Base-by-base conservation (phyloP, 1,140 invertebrate genomes). In the Sarcophaga peregrina region DNA sequence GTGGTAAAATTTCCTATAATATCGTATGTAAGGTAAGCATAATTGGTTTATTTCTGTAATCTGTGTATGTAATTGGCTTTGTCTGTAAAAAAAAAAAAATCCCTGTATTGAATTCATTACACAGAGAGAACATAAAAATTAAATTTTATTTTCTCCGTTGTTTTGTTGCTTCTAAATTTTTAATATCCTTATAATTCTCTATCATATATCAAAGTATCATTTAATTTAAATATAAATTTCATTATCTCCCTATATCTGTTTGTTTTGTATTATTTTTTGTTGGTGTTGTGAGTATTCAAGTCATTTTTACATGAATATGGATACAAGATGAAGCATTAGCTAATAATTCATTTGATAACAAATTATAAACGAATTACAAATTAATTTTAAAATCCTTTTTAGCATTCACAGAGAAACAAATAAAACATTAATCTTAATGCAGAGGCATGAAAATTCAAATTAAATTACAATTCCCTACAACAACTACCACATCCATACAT, bases 281-380 rank as follows among this genome's bases (percentile, higher is more conserved):
- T 58, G 13, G 54, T 58, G 54, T 58, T n/a, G 15, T n/a, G 7
- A 15, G 13, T 58, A 58, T 58, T 58, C 15, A 37, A 37, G 25
- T 37, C 25, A 37, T 37, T 37, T 37, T 37, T 37, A 37, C 4
- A 37, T 37, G 25, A 37, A 37, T 37, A 37, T 37, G 25, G 25
- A 37, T 37, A 37, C 1, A 37, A 37, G 25, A 37, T 2, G 25
- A 37, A 37, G 25, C 20, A 68, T 68, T 68, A 68, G 62, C 62
- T 68, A 68, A 68, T 68, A 68, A 68, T 68, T 68, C 62, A 68
- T 68, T 58, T 68, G 62, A 17, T 68, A 68, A 68, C 62, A 68
- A 68, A 68, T 68, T 68, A 68, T 68, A 68, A 68, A 68, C 62
- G 62, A 68, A 68, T 68, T 68, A 68, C 62, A 68, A 68, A 68